phyloP scores from a whole-genome alignment of 2,113 vertebrate genomes.

The Oenanthe oenanthe region DNA sequence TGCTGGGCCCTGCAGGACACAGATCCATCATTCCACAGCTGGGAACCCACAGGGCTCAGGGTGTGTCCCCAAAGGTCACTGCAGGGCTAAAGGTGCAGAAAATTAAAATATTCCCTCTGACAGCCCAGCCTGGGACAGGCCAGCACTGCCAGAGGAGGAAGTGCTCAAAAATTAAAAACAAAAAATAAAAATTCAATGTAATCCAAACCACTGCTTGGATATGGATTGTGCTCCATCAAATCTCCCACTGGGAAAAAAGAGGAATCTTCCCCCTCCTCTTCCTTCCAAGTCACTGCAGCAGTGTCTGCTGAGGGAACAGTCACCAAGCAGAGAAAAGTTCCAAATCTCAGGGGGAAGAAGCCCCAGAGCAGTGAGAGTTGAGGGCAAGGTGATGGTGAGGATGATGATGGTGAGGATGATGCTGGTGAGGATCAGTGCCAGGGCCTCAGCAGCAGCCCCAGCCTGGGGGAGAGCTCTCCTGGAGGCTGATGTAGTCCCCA shows the following conservation, averaged over 20 bases:
- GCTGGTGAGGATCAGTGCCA: background rate
- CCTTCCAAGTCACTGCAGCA: background rate
- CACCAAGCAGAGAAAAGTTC: background rate
- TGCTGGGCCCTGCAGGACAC: background rate
- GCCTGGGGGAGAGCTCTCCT: conserved; percentile 58
- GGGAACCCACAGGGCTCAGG: background rate
- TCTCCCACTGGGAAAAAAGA: background rate
- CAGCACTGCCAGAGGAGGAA: background rate
- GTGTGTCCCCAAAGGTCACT: background rate
- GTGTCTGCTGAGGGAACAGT: background rate
- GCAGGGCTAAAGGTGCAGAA: background rate
- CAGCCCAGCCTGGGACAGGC: background rate
- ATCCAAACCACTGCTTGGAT: background rate
- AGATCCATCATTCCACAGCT: background rate
- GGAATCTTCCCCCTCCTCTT: background rate
- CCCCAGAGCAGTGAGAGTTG: background rate
- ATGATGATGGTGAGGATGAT: background rate
- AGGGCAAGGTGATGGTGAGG: background rate
- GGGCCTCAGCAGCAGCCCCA: conserved; percentile 75
- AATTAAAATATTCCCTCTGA: background rate
- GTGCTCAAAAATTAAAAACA: background rate
- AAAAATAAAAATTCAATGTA: background rate
- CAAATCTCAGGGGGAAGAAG: background rate
- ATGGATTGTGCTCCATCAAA: accelerated
- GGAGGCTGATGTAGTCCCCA: conserved; percentile 78